A percentile compares a stretch with the other conserved stretches of the same genome.
Evolutionary conservation across 2,797 vertebrate genomes (phyloP).

Genomic region (Falco berigora): DNA sequence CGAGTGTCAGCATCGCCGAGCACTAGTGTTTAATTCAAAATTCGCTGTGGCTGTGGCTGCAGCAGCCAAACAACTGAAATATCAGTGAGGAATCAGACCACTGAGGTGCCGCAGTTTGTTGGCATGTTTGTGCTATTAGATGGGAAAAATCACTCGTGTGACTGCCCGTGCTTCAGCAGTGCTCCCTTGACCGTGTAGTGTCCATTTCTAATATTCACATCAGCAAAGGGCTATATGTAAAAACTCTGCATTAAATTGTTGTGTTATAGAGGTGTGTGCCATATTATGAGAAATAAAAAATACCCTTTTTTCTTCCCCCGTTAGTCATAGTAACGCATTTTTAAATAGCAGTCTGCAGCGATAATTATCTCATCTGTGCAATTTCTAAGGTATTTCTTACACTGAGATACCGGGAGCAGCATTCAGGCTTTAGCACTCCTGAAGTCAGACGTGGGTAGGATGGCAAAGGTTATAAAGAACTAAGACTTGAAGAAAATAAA

Average conservation of each 20-base stretch:
- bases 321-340: background rate
- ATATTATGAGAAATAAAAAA: background rate
- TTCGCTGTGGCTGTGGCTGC: background rate
- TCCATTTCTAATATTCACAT: background rate
- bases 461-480: background rate
- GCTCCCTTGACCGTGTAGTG: background rate
- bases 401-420: background rate
- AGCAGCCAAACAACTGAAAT: slow-evolving; percentile 61
- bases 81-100: slow-evolving; percentile 60
- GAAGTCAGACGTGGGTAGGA: background rate
- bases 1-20: slow-evolving; percentile 62
- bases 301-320: background rate
- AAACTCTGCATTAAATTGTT: background rate
- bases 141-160: background rate
- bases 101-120: slow-evolving; percentile 30
- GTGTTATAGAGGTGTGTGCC: background rate
- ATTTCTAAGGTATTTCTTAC: background rate
- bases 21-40: slow-evolving; percentile 62
- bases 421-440: background rate
- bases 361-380: background rate
- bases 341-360: background rate
- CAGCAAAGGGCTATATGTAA: background rate
- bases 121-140: slow-evolving; percentile 43
- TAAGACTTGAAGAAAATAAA: background rate
- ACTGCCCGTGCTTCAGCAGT: background rate